These are phyloP conservation scores for Odontomachus brunneus DNA, from an alignment of 1,140 invertebrate genomes.

Conservation along the genomic window DNA sequence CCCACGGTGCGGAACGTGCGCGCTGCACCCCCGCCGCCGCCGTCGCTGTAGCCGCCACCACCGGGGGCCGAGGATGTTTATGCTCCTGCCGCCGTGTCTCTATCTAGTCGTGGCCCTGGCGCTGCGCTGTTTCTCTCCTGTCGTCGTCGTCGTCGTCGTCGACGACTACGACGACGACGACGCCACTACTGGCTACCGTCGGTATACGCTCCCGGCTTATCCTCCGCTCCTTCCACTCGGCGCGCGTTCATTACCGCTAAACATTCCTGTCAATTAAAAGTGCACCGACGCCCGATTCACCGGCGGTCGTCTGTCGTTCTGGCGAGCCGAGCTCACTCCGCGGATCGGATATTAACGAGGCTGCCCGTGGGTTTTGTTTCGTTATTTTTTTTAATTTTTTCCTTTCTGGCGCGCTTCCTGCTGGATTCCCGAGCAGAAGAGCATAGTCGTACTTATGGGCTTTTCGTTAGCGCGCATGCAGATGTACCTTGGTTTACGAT, in stretches of 20 bases:
- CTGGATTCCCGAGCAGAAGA: constrained; percentile 25
- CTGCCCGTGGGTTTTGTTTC: neutral
- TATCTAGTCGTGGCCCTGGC: constrained; percentile 81
- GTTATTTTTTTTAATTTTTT: neutral
- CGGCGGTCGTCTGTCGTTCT: constrained; percentile 65
- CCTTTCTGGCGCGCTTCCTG: constrained; percentile 29
- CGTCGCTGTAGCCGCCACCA: constrained; percentile 25
- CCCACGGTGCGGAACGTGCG: constrained; percentile 79
- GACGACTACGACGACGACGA: constrained; percentile 18
- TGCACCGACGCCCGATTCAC: constrained; percentile 81
- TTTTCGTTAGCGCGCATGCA: constrained; percentile 61
- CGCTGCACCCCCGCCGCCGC: constrained; percentile 67
- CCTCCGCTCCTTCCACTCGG: constrained; percentile 64
- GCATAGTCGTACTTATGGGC: constrained; percentile 45
- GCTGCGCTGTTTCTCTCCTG: constrained; percentile 70
- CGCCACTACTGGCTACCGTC: constrained; percentile 71
- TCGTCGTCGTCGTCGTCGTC: constrained; percentile 47
- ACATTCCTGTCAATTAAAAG: constrained; percentile 85
- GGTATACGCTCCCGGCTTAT: constrained; percentile 71
- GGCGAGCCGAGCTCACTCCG: constrained; percentile 24
- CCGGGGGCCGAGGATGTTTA: constrained; percentile 78
- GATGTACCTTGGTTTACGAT: constrained; percentile 55
- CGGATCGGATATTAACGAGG: constrained; percentile 47
- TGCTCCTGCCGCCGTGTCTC: constrained; percentile 82
- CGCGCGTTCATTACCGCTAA: constrained; percentile 83